A percentile compares a stretch with the other conserved stretches of the same genome.
These are phyloP conservation scores for Brassicogethes aeneus DNA, from an alignment of 2,888 invertebrate genomes.

Conservation along the genomic window DNA sequence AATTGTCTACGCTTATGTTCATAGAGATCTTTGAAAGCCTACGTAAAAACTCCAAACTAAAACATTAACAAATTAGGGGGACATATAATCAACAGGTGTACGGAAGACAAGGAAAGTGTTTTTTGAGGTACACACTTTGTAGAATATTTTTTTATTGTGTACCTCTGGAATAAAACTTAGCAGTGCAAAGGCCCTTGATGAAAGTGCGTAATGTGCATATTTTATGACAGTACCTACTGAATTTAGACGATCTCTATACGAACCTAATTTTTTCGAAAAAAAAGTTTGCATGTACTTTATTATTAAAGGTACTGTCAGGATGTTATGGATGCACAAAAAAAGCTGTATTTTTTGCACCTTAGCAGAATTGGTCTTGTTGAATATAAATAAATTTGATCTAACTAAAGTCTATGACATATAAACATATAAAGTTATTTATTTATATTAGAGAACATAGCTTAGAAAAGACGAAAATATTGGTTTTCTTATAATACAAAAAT, in stretches of 20 bases:
- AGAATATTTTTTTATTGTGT: no score
- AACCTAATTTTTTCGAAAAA: no score
- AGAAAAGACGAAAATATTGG: not conserved
- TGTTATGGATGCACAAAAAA: not conserved
- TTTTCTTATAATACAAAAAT: not conserved
- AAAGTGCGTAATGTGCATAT: not conserved
- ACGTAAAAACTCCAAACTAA: constrained; percentile 15
- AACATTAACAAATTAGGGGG: constrained; percentile 10
- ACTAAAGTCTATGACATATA: not conserved
- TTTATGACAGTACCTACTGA: not conserved
- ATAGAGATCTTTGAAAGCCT: constrained; percentile 40
- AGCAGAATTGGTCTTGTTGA: not conserved
- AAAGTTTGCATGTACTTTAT: not conserved
- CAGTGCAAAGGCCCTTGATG: not conserved
- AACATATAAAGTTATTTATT: not conserved
- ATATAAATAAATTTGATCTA: no score
- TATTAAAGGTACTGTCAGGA: no score
- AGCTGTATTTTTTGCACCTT: constrained; percentile 1
- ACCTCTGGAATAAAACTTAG: not conserved
- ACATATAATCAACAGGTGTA: constrained; percentile 6
- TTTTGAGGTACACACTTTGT: not conserved
- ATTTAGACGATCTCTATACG: no score
- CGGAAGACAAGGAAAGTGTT: constrained; percentile 21
- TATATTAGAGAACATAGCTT: not conserved
- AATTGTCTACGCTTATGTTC: no score